Conservation (phyloP, 2,113 vertebrate genomes). For the Collichthys lucidus region DNA sequence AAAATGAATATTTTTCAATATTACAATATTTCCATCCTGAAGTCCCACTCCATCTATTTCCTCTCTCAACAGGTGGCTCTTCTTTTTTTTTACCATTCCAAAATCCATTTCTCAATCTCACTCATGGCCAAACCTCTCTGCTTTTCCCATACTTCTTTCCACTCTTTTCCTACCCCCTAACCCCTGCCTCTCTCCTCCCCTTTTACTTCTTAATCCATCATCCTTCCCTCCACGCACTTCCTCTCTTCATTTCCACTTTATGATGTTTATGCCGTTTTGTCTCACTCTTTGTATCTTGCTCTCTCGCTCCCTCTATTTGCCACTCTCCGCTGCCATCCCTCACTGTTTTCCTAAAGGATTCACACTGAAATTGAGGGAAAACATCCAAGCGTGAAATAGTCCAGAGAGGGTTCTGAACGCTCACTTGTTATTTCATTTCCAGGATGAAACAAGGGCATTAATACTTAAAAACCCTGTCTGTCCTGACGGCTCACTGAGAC, state of each 20-base stretch:
- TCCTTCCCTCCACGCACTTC: slow-evolving; percentile 15
- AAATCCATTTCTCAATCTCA: slow-evolving; percentile 45
- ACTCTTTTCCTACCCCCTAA: neutral
- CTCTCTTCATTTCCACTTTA: slow-evolving; percentile 38
- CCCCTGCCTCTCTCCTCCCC: neutral
- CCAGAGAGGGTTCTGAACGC: slow-evolving; percentile 74
- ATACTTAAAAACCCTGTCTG: slow-evolving; percentile 75
- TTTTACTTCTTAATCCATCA: slow-evolving; percentile 20
- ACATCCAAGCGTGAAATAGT: slow-evolving; percentile 83
- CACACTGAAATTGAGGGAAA: slow-evolving; percentile 75
- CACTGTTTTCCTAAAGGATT: slow-evolving; percentile 74
- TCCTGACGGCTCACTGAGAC: slow-evolving; percentile 57
- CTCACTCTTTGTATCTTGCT: slow-evolving; percentile 41
- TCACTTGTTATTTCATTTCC: slow-evolving; percentile 81
- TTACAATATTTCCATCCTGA: slow-evolving; percentile 35
- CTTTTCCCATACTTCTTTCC: neutral
- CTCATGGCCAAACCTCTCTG: slow-evolving; percentile 1
- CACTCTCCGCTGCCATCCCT: slow-evolving; percentile 46
- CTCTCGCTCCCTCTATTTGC: slow-evolving; percentile 31
- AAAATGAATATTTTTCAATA: slow-evolving; percentile 1
- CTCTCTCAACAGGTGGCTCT: slow-evolving; percentile 19
- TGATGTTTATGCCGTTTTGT: slow-evolving; percentile 42
- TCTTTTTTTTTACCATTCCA: slow-evolving; percentile 11
- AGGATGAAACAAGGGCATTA: slow-evolving; percentile 78
- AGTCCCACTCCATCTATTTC: slow-evolving; percentile 23